These are phyloP conservation scores for Acronicta psi DNA, from an alignment of 2,888 invertebrate species.

Conservation along the genomic window DNA sequence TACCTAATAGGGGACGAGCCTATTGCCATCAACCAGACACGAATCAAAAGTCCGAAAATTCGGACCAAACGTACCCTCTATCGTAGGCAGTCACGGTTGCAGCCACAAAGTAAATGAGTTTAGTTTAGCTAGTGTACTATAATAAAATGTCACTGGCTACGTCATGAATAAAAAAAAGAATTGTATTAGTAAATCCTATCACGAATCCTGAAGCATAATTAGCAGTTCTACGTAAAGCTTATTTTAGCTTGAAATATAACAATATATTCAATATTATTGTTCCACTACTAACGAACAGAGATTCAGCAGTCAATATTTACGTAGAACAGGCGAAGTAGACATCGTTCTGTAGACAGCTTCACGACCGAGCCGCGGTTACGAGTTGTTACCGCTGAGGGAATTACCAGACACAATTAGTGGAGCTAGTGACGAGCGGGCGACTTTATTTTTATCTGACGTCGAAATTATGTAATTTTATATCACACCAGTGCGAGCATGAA, in stretches of 20 bases:
- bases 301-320: conserved; percentile 16
- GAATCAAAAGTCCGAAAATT: too few species aligned
- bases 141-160: too few species aligned
- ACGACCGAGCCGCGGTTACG: not conserved
- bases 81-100: too few species aligned
- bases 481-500: too few species aligned
- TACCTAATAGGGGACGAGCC: too few species aligned
- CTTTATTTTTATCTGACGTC: not conserved
- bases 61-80: too few species aligned
- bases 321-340: conserved; percentile 3
- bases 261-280: conserved; percentile 7
- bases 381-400: not conserved
- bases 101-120: too few species aligned
- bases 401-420: not conserved
- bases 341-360: not conserved
- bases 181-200: too few species aligned
- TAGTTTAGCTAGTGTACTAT: too few species aligned
- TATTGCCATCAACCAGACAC: too few species aligned
- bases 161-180: too few species aligned
- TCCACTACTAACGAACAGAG: conserved; percentile 3
- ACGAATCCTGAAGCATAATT: not conserved
- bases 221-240: not conserved
- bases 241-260: conserved; percentile 8
- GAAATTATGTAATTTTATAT: not conserved
- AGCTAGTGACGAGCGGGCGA: not conserved